Conservation (phyloP, 1,140 invertebrate genomes). For the Hirudo medicinalis region DNA sequence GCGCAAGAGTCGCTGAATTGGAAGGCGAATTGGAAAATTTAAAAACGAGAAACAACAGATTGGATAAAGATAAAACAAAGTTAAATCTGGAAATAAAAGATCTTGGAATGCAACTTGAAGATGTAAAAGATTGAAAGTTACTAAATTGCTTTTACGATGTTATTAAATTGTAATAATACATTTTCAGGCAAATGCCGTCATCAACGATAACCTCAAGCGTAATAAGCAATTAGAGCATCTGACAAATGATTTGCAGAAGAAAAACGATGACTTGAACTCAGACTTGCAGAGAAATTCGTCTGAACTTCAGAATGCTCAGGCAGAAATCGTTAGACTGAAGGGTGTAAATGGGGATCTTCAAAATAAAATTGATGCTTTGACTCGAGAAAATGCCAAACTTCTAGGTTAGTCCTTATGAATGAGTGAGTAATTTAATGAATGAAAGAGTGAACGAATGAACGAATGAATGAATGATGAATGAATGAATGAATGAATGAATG, state of each 20-base stretch:
- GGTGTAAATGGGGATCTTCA: slow-evolving; percentile 34
- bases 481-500: too few relatives aligned
- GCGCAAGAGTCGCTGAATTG: slow-evolving; percentile 35
- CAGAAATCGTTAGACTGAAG: slow-evolving; percentile 34
- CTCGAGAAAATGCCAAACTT: slow-evolving; percentile 35
- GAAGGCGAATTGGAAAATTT: slow-evolving; percentile 34
- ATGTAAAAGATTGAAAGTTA: neutral
- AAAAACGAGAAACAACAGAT: slow-evolving; percentile 29
- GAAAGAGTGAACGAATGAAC: too few relatives aligned
- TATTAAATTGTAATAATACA: neutral
- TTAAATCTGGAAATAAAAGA: slow-evolving; percentile 37
- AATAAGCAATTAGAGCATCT: slow-evolving; percentile 38
- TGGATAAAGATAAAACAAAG: slow-evolving; percentile 39
- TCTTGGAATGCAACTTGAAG: slow-evolving; percentile 38
- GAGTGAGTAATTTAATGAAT: neutral
- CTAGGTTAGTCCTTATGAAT: slow-evolving; percentile 3
- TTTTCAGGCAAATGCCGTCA: slow-evolving; percentile 20
- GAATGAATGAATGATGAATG: too few relatives aligned
- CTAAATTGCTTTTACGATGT: neutral
- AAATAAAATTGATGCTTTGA: slow-evolving; percentile 35
- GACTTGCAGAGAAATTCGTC: slow-evolving; percentile 27
- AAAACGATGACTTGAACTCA: slow-evolving; percentile 32
- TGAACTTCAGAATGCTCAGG: slow-evolving; percentile 23
- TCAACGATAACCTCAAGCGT: slow-evolving; percentile 29
- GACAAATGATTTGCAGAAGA: slow-evolving; percentile 32